Evolutionary conservation across 1,140 invertebrate genomes (phyloP).

Genomic region (Conus betulinus): DNA sequence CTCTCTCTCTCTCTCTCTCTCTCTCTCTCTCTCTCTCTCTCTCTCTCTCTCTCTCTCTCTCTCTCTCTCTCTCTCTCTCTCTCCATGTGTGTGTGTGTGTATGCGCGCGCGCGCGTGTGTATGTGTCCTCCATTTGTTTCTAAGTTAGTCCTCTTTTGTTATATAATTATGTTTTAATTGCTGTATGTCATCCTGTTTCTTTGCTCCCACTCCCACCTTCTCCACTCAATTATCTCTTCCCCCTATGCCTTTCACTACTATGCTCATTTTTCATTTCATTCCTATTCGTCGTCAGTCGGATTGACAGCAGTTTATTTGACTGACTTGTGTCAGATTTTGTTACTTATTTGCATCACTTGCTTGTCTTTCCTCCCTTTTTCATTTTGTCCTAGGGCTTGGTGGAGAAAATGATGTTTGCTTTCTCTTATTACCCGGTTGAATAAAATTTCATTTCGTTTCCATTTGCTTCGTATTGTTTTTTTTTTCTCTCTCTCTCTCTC

Average conservation of each 20-base stretch:
- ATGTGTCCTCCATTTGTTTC: not conserved
- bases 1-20: not conserved
- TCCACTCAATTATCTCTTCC: not conserved
- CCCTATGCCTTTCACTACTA: not conserved
- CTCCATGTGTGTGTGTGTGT: conserved; percentile 2
- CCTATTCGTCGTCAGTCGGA: not conserved
- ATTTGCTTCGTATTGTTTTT: not conserved
- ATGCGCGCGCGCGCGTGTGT: no score
- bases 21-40: not conserved
- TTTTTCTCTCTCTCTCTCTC: not conserved
- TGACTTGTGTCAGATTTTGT: not conserved
- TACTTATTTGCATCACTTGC: not conserved
- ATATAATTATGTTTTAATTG: not conserved
- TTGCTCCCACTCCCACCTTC: not conserved
- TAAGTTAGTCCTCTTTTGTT: not conserved
- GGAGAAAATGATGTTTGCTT: no score
- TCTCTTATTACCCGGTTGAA: not conserved
- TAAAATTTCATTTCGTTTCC: not conserved
- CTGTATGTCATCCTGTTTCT: conserved; percentile 5
- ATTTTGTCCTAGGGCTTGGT: no score
- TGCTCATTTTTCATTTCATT: not conserved
- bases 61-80: conserved; percentile 24
- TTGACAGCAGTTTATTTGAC: not conserved
- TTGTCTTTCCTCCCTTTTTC: not conserved
- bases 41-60: conserved; percentile 20